Evolutionary conservation across 2,797 vertebrate species (phyloP), one percentile per base, ranked within the genome.

Genomic region (Psittacula derbiana): DNA sequence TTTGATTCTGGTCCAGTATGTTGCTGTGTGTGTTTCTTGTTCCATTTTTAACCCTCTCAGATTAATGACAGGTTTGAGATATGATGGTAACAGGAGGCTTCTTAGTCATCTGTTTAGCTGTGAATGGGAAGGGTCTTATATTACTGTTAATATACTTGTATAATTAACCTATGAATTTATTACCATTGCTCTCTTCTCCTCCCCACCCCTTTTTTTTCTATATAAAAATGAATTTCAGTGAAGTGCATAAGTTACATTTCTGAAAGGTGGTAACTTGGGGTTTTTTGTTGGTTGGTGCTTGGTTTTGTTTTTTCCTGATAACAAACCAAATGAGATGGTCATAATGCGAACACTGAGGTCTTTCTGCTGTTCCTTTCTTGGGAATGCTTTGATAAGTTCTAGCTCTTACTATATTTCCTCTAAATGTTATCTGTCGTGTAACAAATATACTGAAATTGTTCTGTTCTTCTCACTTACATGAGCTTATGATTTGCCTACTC

Each of bases 121-220:
- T 79, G 58, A 70, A 46, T 50, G 36, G 44, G 47, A 73, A 76
- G 57, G 44, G 16, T 17, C 20, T 73, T 88, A 25, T 58, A 36
- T 12, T 15, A 33, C 21, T 66, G 28, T 69, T 90, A 75, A 31
- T 65, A 8, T 33, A 86, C 52, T 31, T 49, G 12, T 71, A 14
- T 65, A 40, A 80, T 62, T 82, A 70, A 66, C 5, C 23, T 69
- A 8, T 30, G 30, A 40, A 76, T 18, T 55, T 72, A 30, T 2
- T 87, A 57, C n/a, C 5, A 7, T 80, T 86, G 6, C 14, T 75
- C 27, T 7, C 30, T 67, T 90, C 36, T 61, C 11, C 61, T 74
- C 14, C 4, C 5, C 5, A 12, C 12, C 4, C 5, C 5, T 31
- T 0, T 25, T 66, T 25, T 40, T 71, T 78, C 8, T 65, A 1